Conservation (phyloP, 2,797 vertebrate genomes). For the Picus viridis region DNA sequence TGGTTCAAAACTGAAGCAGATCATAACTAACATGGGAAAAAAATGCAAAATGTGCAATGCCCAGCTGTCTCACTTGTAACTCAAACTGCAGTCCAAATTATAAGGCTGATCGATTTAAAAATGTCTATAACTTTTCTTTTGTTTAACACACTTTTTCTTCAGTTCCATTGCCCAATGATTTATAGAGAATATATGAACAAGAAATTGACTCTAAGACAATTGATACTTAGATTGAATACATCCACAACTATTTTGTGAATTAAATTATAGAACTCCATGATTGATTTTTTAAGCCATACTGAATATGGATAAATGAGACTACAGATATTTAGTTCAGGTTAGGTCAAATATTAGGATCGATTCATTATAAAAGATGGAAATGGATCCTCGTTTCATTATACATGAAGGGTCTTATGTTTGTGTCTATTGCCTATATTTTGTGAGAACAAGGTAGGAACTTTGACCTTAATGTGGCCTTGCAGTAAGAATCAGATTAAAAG, state of each 20-base stretch:
- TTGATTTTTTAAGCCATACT: background rate
- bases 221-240: background rate
- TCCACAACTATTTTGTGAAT: background rate
- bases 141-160: background rate
- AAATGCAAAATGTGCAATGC: too few species aligned
- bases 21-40: background rate
- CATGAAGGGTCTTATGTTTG: background rate
- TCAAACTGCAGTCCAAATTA: accelerated
- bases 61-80: background rate
- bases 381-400: background rate
- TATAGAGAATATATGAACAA: background rate
- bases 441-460: background rate
- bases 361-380: background rate
- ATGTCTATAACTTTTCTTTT: background rate
- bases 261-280: background rate
- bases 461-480: background rate
- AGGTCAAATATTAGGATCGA: background rate
- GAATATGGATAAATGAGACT: background rate
- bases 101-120: background rate
- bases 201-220: background rate
- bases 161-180: background rate
- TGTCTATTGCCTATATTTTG: background rate
- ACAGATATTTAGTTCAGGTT: background rate
- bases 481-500: background rate
- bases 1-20: background rate